A percentile compares a stretch with the other conserved stretches of the same genome.
phyloP scores from a whole-genome alignment of 1,140 invertebrate species.

The Archivesica marissinica region DNA sequence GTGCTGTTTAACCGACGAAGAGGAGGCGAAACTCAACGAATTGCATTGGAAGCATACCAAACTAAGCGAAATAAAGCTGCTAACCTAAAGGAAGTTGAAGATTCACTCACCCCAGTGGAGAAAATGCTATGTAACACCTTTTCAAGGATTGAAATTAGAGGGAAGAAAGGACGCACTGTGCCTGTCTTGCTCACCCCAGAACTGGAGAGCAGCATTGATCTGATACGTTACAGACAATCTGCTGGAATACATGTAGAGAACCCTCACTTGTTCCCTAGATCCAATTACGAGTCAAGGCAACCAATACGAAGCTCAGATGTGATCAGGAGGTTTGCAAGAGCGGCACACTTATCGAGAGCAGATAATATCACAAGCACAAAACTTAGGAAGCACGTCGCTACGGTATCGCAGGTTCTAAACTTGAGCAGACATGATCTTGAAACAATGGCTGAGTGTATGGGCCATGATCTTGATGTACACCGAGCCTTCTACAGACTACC shows the following conservation, averaged over 20 bases:
- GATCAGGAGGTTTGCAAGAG: conserved; percentile 48
- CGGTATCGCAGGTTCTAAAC: conserved; percentile 61
- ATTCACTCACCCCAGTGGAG: conserved; percentile 61
- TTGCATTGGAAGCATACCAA: conserved; percentile 55
- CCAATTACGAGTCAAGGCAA: conserved; percentile 43
- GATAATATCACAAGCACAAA: conserved; percentile 61
- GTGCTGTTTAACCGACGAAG: conserved; percentile 68
- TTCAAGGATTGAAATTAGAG: conserved; percentile 62
- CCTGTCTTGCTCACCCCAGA: conserved; percentile 63
- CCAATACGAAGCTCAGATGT: conserved; percentile 59
- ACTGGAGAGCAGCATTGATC: conserved; percentile 47
- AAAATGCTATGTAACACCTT: conserved; percentile 62
- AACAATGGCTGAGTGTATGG: conserved; percentile 60
- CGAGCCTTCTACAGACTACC: conserved; percentile 60
- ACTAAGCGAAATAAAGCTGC: conserved; percentile 24
- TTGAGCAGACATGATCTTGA: conserved; percentile 52
- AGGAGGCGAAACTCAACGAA: conserved; percentile 63
- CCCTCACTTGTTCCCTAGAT: conserved; percentile 62
- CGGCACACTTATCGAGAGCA: background rate
- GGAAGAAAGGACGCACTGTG: conserved; percentile 66
- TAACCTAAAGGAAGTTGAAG: conserved; percentile 58
- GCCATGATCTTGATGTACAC: conserved; percentile 64
- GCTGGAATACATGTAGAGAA: conserved; percentile 62
- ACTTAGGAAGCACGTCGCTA: conserved; percentile 65
- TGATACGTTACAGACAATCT: conserved; percentile 52